phyloP scores from a whole-genome alignment of 2,888 invertebrate species.

The Agrochola circellaris region DNA sequence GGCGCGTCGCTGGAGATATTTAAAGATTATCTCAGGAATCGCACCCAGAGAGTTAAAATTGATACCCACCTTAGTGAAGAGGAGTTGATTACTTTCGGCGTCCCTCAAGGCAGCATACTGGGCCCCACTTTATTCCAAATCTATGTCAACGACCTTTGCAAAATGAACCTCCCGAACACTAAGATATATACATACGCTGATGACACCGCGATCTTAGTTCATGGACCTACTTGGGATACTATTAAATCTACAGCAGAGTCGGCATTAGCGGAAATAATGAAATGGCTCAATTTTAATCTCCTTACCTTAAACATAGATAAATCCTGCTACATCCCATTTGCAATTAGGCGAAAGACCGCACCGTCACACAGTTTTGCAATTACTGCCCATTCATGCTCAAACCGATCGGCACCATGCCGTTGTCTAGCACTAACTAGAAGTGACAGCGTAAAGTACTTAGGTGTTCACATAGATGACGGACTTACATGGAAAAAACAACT shows the following conservation, averaged over 20 bases:
- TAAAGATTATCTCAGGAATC: neutral
- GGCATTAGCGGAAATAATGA: neutral
- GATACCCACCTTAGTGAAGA: neutral
- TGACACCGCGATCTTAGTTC: too few relatives aligned
- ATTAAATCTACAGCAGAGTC: too few relatives aligned
- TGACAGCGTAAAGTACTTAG: neutral
- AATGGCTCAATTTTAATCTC: neutral
- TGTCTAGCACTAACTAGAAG: neutral
- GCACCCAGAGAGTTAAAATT: neutral
- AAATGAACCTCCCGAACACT: conserved; percentile 1
- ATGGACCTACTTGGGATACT: too few relatives aligned
- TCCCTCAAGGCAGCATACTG: neutral
- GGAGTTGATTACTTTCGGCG: neutral
- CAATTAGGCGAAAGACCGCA: neutral
- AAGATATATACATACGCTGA: neutral
- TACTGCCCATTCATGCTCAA: neutral
- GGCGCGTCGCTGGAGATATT: neutral
- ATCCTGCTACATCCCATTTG: neutral
- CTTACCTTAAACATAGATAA: neutral
- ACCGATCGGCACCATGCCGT: neutral
- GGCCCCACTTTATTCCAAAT: neutral
- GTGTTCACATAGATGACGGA: neutral
- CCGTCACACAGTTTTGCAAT: neutral
- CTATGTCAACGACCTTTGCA: neutral
- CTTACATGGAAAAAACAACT: neutral